Evolutionary conservation across 2,113 vertebrate species (phyloP), one percentile per base, ranked within the genome.

Genomic region (Tylochromis polylepis): DNA sequence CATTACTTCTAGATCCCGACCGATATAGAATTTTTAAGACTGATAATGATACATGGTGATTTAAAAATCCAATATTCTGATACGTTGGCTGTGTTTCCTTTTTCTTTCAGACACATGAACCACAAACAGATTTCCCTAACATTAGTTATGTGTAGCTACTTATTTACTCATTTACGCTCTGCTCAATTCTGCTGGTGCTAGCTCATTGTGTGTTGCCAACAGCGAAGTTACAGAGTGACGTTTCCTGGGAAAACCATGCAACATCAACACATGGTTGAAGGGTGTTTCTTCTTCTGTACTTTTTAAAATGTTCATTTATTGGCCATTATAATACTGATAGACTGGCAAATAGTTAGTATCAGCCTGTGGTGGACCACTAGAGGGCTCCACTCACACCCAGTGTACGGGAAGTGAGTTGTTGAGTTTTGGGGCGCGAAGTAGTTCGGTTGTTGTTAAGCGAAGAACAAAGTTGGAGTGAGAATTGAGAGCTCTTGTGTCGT

Each of bases 281-380:
- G 1, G 62, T 67, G 62, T 67, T 60, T 60, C 58, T 34, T 41
- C 38, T 41, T 34, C 29, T 60, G 22, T 67, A 9, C 22, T 5
- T 41, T 41, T 67, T 41, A 67, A 65, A n/a, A 65, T 65, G 60
- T 65, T 65, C 60, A 38, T 65, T 65, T 41, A 70, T 70, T 70
- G 36, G 12, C n/a, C n/a, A 24, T 11, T 67, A 43, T 22, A 43
- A 65, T 65, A 38, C 34, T 38, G 1, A 38, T 38, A 38, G 34
- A 20, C 60, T 38, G 11, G 60, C 20, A 46, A 18, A 72, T 6
- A 72, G 65, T 27, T 72, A 46, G 24, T 46, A 36, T 65, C 31
- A 1, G 59, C 59, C 2, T n/a, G n/a, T n/a, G n/a, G n/a, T n/a
- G n/a, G n/a, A n/a, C n/a, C n/a, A n/a, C n/a, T n/a, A n/a, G n/a